Conservation (phyloP, 2,797 vertebrate species). For the Nannoperca australis region DNA sequence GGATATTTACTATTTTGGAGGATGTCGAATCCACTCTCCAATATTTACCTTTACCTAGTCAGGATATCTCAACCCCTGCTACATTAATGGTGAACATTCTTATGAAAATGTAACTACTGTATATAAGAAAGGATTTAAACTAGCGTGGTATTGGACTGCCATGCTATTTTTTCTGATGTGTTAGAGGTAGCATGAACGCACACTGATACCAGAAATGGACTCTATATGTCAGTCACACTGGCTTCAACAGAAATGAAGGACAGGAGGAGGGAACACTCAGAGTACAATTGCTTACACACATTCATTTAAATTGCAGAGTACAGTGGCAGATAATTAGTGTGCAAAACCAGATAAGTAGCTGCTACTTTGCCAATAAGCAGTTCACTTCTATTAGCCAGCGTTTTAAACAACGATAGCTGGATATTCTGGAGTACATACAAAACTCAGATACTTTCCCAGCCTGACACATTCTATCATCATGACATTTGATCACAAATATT, state of each 20-base stretch:
- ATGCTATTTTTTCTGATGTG: too few relatives aligned
- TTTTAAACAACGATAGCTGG: constrained; percentile 5
- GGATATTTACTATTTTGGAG: too few relatives aligned
- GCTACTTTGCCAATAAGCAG: not conserved
- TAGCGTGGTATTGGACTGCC: not conserved
- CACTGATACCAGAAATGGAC: not conserved
- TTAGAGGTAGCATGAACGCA: not conserved
- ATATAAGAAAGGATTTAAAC: not conserved
- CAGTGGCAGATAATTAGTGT: constrained; percentile 12
- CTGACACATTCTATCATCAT: not conserved
- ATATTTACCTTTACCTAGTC: too few relatives aligned
- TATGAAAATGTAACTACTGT: not conserved
- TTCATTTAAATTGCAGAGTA: constrained; percentile 7
- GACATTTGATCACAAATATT: not conserved
- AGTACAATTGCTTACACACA: not conserved
- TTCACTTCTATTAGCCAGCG: not conserved
- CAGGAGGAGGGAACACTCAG: not conserved
- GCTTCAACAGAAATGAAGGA: not conserved
- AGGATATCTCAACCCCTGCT: not conserved
- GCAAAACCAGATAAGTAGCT: constrained; percentile 12
- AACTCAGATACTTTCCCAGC: not conserved
- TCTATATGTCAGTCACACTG: not conserved
- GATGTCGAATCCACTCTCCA: too few relatives aligned
- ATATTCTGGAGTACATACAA: not conserved
- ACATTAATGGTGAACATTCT: not conserved